Conservation (phyloP, 2,888 invertebrate species). For the Entomobrya multifasciata region DNA sequence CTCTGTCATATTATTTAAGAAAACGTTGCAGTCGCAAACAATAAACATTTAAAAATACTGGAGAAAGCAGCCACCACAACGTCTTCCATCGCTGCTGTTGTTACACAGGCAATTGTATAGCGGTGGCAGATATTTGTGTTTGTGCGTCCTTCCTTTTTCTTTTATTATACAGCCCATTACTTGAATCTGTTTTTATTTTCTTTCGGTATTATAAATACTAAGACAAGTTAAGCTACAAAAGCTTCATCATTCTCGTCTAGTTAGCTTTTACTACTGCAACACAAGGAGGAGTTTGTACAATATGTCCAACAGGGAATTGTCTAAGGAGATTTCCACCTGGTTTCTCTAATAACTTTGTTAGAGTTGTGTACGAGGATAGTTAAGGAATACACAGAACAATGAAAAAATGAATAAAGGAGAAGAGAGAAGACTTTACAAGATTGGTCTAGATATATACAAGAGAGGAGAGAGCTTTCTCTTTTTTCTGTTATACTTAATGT, state of each 20-base stretch:
- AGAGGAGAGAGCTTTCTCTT: no score
- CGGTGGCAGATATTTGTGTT: not conserved
- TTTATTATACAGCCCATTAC: slow-evolving; percentile 37
- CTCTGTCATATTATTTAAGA: slow-evolving; percentile 32
- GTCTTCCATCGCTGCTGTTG: no score
- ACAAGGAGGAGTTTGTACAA: not conserved
- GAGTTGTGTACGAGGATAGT: not conserved
- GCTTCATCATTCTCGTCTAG: slow-evolving; percentile 30
- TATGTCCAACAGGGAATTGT: slow-evolving; percentile 35
- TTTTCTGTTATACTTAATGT: not conserved
- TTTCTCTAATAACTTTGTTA: slow-evolving; percentile 52
- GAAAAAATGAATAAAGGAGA: not conserved
- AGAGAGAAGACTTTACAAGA: not conserved
- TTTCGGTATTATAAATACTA: slow-evolving; percentile 25
- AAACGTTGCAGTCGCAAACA: not conserved
- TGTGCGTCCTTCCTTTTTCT: not conserved
- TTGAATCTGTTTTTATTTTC: slow-evolving; percentile 46
- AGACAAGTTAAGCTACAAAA: slow-evolving; percentile 27
- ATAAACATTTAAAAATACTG: no score
- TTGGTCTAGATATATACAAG: not conserved
- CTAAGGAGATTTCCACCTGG: slow-evolving; percentile 58
- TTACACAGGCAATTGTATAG: not conserved
- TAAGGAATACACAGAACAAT: not conserved
- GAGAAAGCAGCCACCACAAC: no score
- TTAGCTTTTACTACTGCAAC: slow-evolving; percentile 31